Conservation (phyloP, 2,113 vertebrate genomes). For the Pitta sordida region DNA sequence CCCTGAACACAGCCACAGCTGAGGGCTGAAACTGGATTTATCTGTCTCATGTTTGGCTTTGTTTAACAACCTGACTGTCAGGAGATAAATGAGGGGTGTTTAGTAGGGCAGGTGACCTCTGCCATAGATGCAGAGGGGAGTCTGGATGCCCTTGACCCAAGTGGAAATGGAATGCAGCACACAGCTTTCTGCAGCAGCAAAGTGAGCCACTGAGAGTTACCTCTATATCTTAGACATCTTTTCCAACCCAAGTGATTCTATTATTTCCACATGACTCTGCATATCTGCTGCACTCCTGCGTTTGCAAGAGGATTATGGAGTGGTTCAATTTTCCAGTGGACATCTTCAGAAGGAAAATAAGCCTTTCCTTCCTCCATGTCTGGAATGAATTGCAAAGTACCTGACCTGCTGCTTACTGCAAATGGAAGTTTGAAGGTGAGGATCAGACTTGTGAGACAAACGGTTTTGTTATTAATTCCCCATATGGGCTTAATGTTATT, state of each 20-base stretch:
- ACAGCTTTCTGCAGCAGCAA: neutral
- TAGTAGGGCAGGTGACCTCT: rapidly evolving
- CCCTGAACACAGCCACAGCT: neutral
- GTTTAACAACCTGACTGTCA: neutral
- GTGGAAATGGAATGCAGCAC: neutral
- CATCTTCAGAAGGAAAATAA: neutral
- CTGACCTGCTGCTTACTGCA: neutral
- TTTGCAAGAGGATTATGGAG: neutral
- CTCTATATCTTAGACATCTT: neutral
- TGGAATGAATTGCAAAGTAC: neutral
- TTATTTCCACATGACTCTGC: neutral
- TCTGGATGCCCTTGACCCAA: rapidly evolving
- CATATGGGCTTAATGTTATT: neutral
- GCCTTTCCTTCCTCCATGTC: neutral
- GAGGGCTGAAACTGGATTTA: rapidly evolving
- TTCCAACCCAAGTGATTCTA: neutral
- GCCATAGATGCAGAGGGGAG: rapidly evolving
- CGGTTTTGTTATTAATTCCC: neutral
- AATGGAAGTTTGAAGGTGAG: neutral
- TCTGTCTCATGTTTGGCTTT: neutral
- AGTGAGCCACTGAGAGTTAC: neutral
- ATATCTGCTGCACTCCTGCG: neutral
- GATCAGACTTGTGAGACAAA: neutral
- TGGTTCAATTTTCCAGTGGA: neutral
- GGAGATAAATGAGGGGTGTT: neutral